Base-by-base conservation (phyloP, 1,140 invertebrate genomes). In the Spodoptera litura region DNA sequence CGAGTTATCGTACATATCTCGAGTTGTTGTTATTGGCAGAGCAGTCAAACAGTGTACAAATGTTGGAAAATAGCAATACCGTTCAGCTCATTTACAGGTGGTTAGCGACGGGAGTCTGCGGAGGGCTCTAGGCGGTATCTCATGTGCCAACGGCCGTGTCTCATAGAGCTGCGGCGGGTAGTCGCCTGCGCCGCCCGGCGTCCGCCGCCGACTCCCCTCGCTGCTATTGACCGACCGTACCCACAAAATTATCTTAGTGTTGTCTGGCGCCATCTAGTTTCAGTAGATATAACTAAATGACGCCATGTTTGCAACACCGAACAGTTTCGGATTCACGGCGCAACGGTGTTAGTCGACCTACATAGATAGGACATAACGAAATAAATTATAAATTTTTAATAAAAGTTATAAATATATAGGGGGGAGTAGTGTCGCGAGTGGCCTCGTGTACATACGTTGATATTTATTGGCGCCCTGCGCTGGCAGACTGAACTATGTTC, bases 311-410 rank as follows among this genome's bases (percentile, higher is more conserved):
- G 55, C 62, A 15, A 12, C 68, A 66, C 59, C 51, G 52, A 38
- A 49, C 35, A 55, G 53, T 58, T 72, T 72, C 53, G 70, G 53
- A 72, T 72, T 72, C 61, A 53, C 61, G 74, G 74, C 74, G 61
- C 74, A 77, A 44, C 61, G 74, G 74, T 77, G 82, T 83, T 79
- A 82, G 82, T 75, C 83, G 79, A 85, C 85, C 86, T 86, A 81
- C 87, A 92, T 93, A 93, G 92, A 93, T 93, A 94, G 92, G 90
- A 91, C 90, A 87, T 91, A 92, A 92, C 88, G 90, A 93, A 94
- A 93, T 94, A 91, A 93, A 94, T 91, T 94, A 91, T 93, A 92
- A 93, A 92, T 91, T 91, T 88, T 85, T 84, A 86, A 91, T 87
- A 88, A 90, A 91, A 88, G 87, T 89, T 93, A 92, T 91, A 92